Evolutionary conservation across 2,888 invertebrate species (phyloP).

Genomic region (Eucriotettix oculatus): DNA sequence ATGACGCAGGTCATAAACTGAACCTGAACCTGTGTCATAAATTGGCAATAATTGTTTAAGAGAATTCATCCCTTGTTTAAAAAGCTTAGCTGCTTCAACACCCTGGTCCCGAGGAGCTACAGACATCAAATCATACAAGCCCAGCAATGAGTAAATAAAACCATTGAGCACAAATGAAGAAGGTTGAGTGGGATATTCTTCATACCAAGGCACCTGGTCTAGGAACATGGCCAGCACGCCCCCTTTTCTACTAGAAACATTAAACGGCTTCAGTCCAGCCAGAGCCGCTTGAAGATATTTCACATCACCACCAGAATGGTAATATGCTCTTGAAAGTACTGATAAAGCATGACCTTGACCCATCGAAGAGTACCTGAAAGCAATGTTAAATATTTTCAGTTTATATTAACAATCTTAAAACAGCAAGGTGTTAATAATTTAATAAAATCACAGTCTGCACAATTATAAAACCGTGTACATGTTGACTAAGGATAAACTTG

Average conservation of each 20-base stretch:
- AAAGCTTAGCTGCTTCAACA: conserved; percentile 57
- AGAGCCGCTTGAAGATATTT: conserved; percentile 68
- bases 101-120: conserved; percentile 54
- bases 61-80: conserved; percentile 70
- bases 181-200: conserved; percentile 95
- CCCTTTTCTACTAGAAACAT: conserved; percentile 51
- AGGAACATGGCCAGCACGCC: conserved; percentile 77
- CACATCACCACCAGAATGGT: conserved; percentile 57
- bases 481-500: not conserved
- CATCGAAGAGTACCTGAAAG: conserved; percentile 80
- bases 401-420: not conserved
- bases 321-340: conserved; percentile 78
- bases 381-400: not conserved
- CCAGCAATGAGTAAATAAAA: conserved; percentile 92
- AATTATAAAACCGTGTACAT: not conserved
- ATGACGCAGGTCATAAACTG: conserved; percentile 86
- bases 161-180: conserved; percentile 93
- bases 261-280: conserved; percentile 63
- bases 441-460: not conserved
- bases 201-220: conserved; percentile 84
- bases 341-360: conserved; percentile 96
- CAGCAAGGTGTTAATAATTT: not conserved
- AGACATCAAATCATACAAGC: conserved; percentile 84
- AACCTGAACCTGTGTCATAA: conserved; percentile 86
- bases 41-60: conserved; percentile 69